phyloP scores from a whole-genome alignment of 2,797 vertebrate genomes.

The Sparidentex hasta region DNA sequence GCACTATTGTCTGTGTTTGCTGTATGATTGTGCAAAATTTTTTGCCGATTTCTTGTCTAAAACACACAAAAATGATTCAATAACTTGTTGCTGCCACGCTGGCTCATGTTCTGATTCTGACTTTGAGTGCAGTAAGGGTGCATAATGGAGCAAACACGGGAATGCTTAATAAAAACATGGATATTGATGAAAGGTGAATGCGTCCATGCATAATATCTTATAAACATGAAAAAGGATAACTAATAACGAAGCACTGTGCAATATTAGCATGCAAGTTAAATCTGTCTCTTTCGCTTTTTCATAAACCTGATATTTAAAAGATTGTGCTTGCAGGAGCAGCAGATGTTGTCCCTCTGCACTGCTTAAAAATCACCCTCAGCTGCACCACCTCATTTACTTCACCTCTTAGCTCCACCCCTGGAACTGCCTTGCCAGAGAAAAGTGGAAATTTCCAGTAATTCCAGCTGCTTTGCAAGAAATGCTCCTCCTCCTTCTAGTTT shows the following conservation, averaged over 20 bases:
- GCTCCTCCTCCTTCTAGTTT: conserved; percentile 79
- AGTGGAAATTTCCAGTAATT: conserved; percentile 90
- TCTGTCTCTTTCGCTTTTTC: neutral
- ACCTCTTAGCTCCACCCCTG: conserved; percentile 77
- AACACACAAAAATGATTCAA: neutral
- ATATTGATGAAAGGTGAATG: neutral
- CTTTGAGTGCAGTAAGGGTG: neutral
- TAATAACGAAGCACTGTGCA: neutral
- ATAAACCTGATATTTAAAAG: neutral
- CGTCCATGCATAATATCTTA: neutral
- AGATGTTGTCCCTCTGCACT: conserved; percentile 15
- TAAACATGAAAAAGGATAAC: neutral
- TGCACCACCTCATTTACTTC: conserved; percentile 71
- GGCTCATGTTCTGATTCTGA: neutral
- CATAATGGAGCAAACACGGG: neutral
- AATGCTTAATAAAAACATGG: neutral
- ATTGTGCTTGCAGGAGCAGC: neutral
- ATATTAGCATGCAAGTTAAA: neutral
- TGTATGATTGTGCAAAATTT: neutral
- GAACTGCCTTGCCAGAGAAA: conserved; percentile 71
- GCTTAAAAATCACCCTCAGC: conserved; percentile 25
- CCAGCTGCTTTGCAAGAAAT: conserved; percentile 68
- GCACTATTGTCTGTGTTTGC: neutral
- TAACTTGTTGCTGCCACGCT: neutral
- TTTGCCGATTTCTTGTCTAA: neutral